Base-by-base conservation (phyloP, 2,888 invertebrate species). In the Cenopis cana region DNA sequence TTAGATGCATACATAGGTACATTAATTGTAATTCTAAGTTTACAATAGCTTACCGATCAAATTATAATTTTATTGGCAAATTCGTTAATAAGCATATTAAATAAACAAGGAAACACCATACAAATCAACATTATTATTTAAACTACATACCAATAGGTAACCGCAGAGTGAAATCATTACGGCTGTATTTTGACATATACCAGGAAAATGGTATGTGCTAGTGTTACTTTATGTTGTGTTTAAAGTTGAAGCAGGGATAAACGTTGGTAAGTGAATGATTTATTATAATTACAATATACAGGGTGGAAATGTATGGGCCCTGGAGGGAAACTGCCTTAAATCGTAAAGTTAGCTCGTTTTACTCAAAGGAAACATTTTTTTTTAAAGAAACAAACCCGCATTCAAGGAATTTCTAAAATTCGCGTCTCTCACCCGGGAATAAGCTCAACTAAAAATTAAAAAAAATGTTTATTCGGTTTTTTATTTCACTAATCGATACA, bases 141-240 rank as follows among this genome's bases (percentile, higher is more conserved):
- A 41, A 46, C 46, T 46, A 46, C 12, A n/a, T n/a, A n/a, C 46
- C n/a, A 4, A 11, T 41, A 24, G n/a, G 29, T 20, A 24, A 60
- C 60, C 60, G 11, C 60, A 60, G 11, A 29, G 24, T 60, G 46
- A 60, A 10, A 29, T 60, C 60, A 60, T 46, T 9, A 12, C 6
- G 6, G 33, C 24, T 41, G 12, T 46, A 59, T 59, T 59, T 59
- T n/a, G 56, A 33, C 20, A 29, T 12, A 11, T 11, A 46, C 24
- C 46, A 60, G 41, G 46, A 60, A n/a, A 60, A 60, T 29, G n/a
- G 4, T 12, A 59, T 20, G n/a, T 17, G 24, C 14, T 29, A 60
- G 46, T 60, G 29, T n/a, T 60, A 46, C 6, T 11, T 60, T 17
- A 29, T 60, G 29, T 60, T 49, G 60, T 46, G 29, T 60, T 38